Evolutionary conservation across 1,140 invertebrate species (phyloP), one percentile per base, ranked within the genome.

Genomic region (Trichonephila clavipes): DNA sequence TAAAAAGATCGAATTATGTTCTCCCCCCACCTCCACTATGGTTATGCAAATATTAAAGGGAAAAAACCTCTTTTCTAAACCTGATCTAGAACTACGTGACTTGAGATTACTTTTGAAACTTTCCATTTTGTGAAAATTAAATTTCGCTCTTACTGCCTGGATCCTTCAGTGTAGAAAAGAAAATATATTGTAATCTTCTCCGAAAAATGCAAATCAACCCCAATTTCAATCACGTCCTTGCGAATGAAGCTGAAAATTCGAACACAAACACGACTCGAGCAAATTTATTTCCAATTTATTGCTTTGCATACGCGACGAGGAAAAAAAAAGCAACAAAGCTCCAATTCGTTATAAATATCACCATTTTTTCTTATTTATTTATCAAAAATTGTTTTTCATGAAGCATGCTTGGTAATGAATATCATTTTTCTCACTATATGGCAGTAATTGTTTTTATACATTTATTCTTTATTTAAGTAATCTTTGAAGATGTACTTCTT

Each of bases 221-320:
- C 44, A 69, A 77, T 89, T 89, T 89, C 88, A 89, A 87, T 87
- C 85, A 62, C 85, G 61, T 87, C 28, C 28, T 16, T 24, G 10
- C 18, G 81, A 83, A 59, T 59, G 81, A 51, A 40, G 40, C 51
- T 58, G 81, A 83, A 83, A 83, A 83, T 59, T 83, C 44, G 81
- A 83, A 59, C 81, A 83, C 81, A 83, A 83, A 83, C 51, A 83
- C 19, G 51, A 83, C 51, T 83, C 51, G 10, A n/a, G 82, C 19
- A 88, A 88, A 66, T 88, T 88, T 88, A 88, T 88, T 88, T 88
- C 34, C 86, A 88, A 88, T 88, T 88, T 88, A 88, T 88, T 88
- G 51, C 58, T 85, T 85, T 28, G 44, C 58, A 58, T 85, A 24
- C 5, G 19, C 7, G 51, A 85, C 2, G 1, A 34, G 28, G 28